Conservation (phyloP, 2,888 invertebrate species). For the Dolichopus griseipennis region DNA sequence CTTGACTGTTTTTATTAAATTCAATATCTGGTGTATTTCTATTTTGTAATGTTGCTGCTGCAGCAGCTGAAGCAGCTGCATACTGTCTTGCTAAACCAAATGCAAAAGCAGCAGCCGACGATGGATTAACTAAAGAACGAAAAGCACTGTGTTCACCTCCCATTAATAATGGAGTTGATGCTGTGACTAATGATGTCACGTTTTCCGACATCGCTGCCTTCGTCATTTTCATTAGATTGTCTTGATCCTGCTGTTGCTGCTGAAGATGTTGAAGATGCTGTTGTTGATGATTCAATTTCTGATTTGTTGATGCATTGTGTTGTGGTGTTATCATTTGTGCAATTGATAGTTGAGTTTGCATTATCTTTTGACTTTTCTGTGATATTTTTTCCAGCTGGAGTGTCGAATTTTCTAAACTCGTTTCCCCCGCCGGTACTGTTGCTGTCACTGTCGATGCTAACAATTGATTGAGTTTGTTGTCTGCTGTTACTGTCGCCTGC, state of each 20-base stretch:
- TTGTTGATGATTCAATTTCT: slow-evolving; percentile 13
- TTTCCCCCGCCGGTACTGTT: slow-evolving; percentile 26
- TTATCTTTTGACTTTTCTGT: neutral
- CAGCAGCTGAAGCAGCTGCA: slow-evolving; percentile 26
- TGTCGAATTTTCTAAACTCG: neutral
- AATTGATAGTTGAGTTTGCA: neutral
- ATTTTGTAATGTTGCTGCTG: slow-evolving; percentile 7
- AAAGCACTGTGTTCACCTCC: slow-evolving; percentile 88
- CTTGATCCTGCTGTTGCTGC: slow-evolving; percentile 16
- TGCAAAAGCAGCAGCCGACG: slow-evolving; percentile 50
- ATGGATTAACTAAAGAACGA: slow-evolving; percentile 59
- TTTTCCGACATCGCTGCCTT: slow-evolving; percentile 22
- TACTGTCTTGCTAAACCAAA: slow-evolving; percentile 38
- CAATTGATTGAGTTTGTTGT: slow-evolving; percentile 32
- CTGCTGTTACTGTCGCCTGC: slow-evolving; percentile 26
- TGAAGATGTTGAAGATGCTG: slow-evolving; percentile 15
- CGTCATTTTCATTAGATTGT: neutral
- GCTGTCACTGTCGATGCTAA: slow-evolving; percentile 44
- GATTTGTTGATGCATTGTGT: slow-evolving; percentile 16
- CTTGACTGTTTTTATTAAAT: neutral
- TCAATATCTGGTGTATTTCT: slow-evolving; percentile 7
- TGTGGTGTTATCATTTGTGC: slow-evolving; percentile 10
- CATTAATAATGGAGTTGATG: slow-evolving; percentile 55
- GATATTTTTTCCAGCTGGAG: neutral
- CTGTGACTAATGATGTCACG: slow-evolving; percentile 40